Evolutionary conservation across 2,888 invertebrate species (phyloP), one percentile per base, ranked within the genome.

Genomic region (Torymus texanus): DNA sequence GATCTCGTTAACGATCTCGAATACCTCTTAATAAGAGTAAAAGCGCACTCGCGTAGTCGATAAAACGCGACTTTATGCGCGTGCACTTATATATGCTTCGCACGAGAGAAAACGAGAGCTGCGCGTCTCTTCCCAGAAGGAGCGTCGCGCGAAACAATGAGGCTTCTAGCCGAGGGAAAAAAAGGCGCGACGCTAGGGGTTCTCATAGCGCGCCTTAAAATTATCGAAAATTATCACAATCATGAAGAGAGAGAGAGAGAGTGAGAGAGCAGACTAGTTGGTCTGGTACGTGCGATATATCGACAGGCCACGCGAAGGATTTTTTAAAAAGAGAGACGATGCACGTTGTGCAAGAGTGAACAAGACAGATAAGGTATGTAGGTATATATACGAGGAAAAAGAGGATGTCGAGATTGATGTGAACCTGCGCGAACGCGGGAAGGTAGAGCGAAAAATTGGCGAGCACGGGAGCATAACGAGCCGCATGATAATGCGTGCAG

Each of bases 161-260:
- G 59, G 59, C 21, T 21, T 2, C 29, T 66, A 13, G 68, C 56
- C 41, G 16, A 51, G 51, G 53, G 13, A 62, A 53, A 59, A 59
- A 56, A 51, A 62, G 11, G 68, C 16, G 59, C 70, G 53, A 55
- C 24, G 61, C n/a, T n/a, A 68, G 24, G 66, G 62, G 72, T 72
- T 80, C 76, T 77, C 68, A 21, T 21, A 77, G 63, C 70, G 78
- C 66, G 56, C 77, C 78, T 78, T 78, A 78, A 81, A 81, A 81
- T 81, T 81, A 78, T 81, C 80, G 78, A 81, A 41, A 78, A 81
- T 81, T 78, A 75, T 81, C 75, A 78, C 70, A 78, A 77, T 67
- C 71, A 61, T 53, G 63, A 65, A 51, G 51, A 18, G 10, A 61
- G 51, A 24, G 50, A n/a, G 62, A 12, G 13, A n/a, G 62, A 12